Evolutionary conservation across 2,888 invertebrate genomes (phyloP).

Genomic region (Drosophila tanythrix): DNA sequence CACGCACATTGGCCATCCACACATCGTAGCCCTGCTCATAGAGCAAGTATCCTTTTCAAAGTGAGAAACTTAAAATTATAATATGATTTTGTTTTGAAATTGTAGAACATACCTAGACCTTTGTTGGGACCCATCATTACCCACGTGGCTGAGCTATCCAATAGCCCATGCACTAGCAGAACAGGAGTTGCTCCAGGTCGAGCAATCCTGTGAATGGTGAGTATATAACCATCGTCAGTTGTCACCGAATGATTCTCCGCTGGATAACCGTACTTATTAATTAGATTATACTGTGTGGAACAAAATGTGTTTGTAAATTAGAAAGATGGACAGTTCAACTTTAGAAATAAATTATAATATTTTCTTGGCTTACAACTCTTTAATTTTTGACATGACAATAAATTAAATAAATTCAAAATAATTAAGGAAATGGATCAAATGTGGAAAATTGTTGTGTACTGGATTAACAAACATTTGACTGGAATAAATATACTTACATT

Average conservation of each 20-base stretch:
- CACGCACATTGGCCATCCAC: conserved; percentile 93
- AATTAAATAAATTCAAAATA: background rate
- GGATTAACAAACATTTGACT: background rate
- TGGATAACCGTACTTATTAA: conserved; percentile 88
- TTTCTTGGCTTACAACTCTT: too few species aligned
- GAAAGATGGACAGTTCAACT: too few species aligned
- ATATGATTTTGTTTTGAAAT: background rate
- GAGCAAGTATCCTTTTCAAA: conserved; percentile 83
- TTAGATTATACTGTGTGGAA: conserved; percentile 85
- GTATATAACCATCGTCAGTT: conserved; percentile 92
- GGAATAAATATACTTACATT: background rate
- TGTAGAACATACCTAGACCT: conserved; percentile 87
- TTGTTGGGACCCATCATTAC: conserved; percentile 89
- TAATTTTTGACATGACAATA: background rate
- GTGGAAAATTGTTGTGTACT: background rate
- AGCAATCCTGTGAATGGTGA: conserved; percentile 90
- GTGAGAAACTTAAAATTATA: background rate
- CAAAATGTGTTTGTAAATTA: conserved; percentile 83
- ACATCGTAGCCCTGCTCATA: conserved; percentile 90
- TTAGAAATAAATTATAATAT: too few species aligned
- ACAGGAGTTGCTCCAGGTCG: conserved; percentile 86
- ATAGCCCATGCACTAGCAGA: conserved; percentile 89
- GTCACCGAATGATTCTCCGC: conserved; percentile 87
- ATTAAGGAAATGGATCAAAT: background rate
- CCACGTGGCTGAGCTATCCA: conserved; percentile 91